Base-by-base conservation (phyloP, 2,888 invertebrate genomes). In the Apeira syringaria region DNA sequence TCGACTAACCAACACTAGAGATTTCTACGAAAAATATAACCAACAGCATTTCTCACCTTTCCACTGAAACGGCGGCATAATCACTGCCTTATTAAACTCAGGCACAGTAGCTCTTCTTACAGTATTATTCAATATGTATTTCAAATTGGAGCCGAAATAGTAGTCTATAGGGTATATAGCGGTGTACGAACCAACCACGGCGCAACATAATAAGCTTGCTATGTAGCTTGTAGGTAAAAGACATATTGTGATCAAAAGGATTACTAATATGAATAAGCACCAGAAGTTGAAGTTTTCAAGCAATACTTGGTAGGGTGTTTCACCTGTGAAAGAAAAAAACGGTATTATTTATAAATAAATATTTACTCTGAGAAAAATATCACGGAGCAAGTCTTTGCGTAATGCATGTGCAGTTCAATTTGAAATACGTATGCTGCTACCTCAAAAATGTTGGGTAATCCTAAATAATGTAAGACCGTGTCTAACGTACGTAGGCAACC, bases 91-190 rank as follows among this genome's bases (percentile, higher is more conserved):
- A 31, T 91, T 84, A 57, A 94, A 95, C n/a, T 87, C 77, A 0
- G 81, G 64, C 5, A 93, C 91, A 0, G 91, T 90, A 0, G 92
- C 91, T 50, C 95, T 90, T 50, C 94, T 80, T n/a, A 94, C 68
- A 0, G 91, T 84, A 61, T 95, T 95, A 10, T 94, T 82, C 1
- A 94, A 57, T 20, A 95, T 93, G 64, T 93, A 94, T 58, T 93
- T 93, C 54, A 95, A 74, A 74, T 91, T 92, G 17, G 93, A 91
- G 12, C 93, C 93, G 47, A 92, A 51, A 59, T 91, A 94, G 61
- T 92, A 91, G 75, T 94, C 95, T 6, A 94, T 66, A 24, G 94
- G 89, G 48, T 92, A 76, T 28, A 93, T 79, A 6, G 92, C 68
- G 13, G 92, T 87, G 68, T 92, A 95, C 5, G 93, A 87, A 30